These are phyloP conservation scores for Triplophysa bombifrons DNA, from an alignment of 2,797 vertebrate genomes.

Conservation along the genomic window DNA sequence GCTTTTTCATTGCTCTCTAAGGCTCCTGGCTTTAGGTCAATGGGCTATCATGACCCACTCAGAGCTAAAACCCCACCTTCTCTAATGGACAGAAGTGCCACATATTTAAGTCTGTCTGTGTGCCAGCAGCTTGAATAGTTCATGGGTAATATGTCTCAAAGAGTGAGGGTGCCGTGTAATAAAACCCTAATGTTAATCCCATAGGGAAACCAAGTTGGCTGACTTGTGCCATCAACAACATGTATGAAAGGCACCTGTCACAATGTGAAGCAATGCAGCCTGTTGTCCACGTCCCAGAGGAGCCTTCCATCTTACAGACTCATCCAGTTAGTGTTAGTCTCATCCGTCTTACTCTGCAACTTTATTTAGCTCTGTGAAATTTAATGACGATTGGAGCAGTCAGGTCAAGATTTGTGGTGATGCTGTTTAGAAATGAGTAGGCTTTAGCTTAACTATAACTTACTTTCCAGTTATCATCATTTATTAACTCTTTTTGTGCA, in stretches of 20 bases:
- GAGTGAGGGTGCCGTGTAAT: conserved; percentile 42
- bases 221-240: conserved; percentile 55
- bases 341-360: conserved; percentile 8
- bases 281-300: conserved; percentile 24
- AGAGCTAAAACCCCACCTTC: conserved; percentile 12
- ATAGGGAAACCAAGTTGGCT: conserved; percentile 37
- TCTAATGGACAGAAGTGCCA: conserved; percentile 32
- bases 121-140: background rate
- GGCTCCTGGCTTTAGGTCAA: conserved; percentile 5
- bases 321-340: background rate
- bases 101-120: conserved; percentile 28
- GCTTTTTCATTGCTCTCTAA: background rate
- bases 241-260: conserved; percentile 50
- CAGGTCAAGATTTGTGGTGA: conserved; percentile 1
- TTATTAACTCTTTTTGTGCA: no score
- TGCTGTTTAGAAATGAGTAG: background rate
- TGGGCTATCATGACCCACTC: conserved; percentile 5
- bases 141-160: conserved; percentile 1
- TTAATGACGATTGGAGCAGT: background rate
- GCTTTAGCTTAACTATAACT: background rate
- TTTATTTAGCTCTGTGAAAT: background rate
- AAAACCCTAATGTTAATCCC: conserved; percentile 49
- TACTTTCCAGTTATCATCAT: no score
- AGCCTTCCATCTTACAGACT: background rate
- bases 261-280: conserved; percentile 10